Conservation (phyloP, 1,140 invertebrate species). For the Drosophila pallidifrons region DNA sequence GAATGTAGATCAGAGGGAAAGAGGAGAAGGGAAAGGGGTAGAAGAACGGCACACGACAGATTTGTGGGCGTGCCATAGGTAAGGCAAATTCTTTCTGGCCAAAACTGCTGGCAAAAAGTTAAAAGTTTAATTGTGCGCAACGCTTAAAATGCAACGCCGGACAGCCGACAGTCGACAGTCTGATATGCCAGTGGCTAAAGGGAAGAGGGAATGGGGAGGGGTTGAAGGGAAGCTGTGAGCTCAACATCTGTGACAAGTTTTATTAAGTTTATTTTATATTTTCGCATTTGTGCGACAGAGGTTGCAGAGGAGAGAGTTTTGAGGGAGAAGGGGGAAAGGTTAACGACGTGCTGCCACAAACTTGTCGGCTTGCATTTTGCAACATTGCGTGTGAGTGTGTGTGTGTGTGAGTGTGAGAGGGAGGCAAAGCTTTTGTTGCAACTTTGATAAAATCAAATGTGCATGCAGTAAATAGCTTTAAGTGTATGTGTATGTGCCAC, state of each 20-base stretch:
- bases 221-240: slow-evolving; percentile 34
- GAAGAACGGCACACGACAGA: neutral
- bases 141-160: slow-evolving; percentile 59
- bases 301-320: neutral
- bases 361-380: slow-evolving; percentile 40
- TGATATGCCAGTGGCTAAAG: neutral
- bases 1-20: neutral
- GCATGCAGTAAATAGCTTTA: slow-evolving; percentile 26
- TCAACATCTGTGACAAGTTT: slow-evolving; percentile 77
- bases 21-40: too few relatives aligned
- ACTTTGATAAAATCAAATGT: slow-evolving; percentile 59
- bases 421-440: slow-evolving; percentile 34
- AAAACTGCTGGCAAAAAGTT: slow-evolving; percentile 73
- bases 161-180: slow-evolving; percentile 10
- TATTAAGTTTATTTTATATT: slow-evolving; percentile 82
- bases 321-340: neutral
- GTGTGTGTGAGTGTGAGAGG: neutral
- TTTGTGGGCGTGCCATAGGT: slow-evolving; percentile 25
- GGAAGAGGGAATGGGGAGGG: neutral
- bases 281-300: slow-evolving; percentile 38
- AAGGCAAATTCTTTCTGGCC: slow-evolving; percentile 56
- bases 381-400: neutral
- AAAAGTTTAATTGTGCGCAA: slow-evolving; percentile 83
- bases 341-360: slow-evolving; percentile 66
- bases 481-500: slow-evolving; percentile 19